Percentiles rank a stretch among this genome's conserved stretches.
These are phyloP conservation scores for Etheostoma perlongum DNA, from an alignment of 2,797 vertebrate genomes.

Conservation along the genomic window DNA sequence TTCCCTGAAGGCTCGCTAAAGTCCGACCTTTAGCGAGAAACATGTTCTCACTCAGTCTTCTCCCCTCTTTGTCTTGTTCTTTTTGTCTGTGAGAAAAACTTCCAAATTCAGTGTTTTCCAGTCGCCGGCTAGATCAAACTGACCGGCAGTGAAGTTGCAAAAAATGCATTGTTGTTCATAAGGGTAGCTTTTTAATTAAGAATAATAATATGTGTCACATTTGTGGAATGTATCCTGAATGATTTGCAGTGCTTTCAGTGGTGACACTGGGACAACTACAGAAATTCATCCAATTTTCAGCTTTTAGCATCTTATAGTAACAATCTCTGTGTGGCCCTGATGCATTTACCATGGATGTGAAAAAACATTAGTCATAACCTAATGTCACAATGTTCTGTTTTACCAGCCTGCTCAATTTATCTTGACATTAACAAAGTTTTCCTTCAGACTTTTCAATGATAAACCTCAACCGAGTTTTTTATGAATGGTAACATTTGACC, in stretches of 20 bases:
- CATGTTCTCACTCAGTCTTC: conserved; percentile 24
- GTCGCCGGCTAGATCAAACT: background rate
- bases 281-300: conserved; percentile 25
- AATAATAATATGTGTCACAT: conserved; percentile 16
- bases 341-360: background rate
- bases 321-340: conserved; percentile 6
- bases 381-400: conserved; percentile 24
- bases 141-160: conserved; percentile 24
- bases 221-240: conserved; percentile 17
- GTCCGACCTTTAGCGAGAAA: conserved; percentile 49
- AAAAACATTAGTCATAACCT: conserved; percentile 33
- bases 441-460: conserved; percentile 30
- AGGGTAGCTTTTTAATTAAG: conserved; percentile 2
- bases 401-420: conserved; percentile 28
- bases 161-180: background rate
- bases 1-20: conserved; percentile 34
- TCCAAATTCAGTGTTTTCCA: conserved; percentile 11
- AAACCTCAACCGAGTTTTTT: conserved; percentile 37
- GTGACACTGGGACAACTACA: conserved; percentile 5
- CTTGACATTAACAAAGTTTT: conserved; percentile 54
- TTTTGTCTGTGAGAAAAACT: conserved; percentile 3
- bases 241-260: conserved; percentile 22
- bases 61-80: conserved; percentile 16
- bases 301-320: conserved; percentile 17
- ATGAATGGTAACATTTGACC: conserved; percentile 41